A percentile compares a stretch with the other conserved stretches of the same genome.
Evolutionary conservation across 2,797 vertebrate species (phyloP).

Genomic region (Coilia nasus): DNA sequence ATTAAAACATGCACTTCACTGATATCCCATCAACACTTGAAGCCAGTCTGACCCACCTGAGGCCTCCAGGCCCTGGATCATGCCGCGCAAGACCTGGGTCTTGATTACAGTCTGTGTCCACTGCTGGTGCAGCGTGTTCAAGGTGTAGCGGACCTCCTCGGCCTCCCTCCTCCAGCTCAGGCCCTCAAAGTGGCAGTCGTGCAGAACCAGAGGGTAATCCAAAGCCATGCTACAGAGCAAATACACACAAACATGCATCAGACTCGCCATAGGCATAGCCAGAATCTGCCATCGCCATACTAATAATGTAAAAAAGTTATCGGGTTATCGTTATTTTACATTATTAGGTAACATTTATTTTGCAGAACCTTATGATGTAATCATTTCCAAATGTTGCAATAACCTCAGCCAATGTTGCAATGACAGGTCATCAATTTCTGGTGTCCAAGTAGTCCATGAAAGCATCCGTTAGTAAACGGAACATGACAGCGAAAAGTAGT

Average conservation of each 20-base stretch:
- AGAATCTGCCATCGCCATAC: too few species aligned
- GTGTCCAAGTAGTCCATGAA: too few species aligned
- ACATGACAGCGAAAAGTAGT: too few species aligned
- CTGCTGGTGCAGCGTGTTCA: conserved; percentile 80
- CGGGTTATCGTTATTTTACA: too few species aligned
- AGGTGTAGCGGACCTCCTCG: conserved; percentile 78
- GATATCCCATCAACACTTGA: not conserved
- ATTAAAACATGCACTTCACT: too few species aligned
- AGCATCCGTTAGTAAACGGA: too few species aligned
- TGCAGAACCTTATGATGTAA: too few species aligned
- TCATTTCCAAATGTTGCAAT: too few species aligned
- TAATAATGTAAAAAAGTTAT: too few species aligned
- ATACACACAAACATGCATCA: not conserved
- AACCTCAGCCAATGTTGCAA: too few species aligned
- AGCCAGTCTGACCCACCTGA: conserved; percentile 46
- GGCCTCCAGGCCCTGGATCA: conserved; percentile 82
- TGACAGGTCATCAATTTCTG: too few species aligned
- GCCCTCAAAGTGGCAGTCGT: conserved; percentile 86
- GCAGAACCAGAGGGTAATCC: conserved; percentile 90
- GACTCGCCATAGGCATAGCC: not conserved
- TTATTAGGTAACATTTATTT: too few species aligned
- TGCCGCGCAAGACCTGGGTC: conserved; percentile 80
- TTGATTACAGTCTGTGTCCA: conserved; percentile 87
- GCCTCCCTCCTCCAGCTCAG: conserved; percentile 79
- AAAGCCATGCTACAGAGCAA: conserved; percentile 86